Evolutionary conservation across 2,797 vertebrate species (phyloP).

Genomic region (Masticophis lateralis): DNA sequence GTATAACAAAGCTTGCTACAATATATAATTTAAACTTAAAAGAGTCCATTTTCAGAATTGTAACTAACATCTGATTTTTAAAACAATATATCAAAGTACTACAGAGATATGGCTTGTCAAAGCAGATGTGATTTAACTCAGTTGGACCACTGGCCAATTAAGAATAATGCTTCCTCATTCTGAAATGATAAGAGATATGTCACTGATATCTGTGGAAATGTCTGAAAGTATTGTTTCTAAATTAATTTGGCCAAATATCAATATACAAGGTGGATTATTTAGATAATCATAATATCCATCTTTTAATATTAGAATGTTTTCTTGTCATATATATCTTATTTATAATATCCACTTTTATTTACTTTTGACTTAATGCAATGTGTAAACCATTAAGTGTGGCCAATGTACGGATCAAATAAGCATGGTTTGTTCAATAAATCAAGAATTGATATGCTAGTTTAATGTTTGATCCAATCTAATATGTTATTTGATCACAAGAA

Average conservation of each 20-base stretch:
- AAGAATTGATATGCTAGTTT: not conserved
- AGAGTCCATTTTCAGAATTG: not conserved
- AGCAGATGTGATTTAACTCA: not conserved
- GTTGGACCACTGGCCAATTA: not conserved
- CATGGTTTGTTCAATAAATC: not conserved
- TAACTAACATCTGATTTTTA: not conserved
- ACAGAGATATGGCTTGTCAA: not conserved
- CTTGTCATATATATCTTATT: not conserved
- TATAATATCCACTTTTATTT: not conserved
- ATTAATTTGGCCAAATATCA: not conserved
- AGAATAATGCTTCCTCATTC: not conserved
- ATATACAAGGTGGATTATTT: slow-evolving; percentile 1
- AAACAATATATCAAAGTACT: not conserved
- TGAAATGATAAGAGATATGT: not conserved
- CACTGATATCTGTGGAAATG: not conserved
- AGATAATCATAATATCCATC: not conserved
- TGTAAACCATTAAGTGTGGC: not conserved
- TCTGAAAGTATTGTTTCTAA: slow-evolving; percentile 14
- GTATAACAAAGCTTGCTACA: not conserved
- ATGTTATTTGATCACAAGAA: not conserved
- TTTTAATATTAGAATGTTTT: not conserved
- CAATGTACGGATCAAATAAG: not conserved
- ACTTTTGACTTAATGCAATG: not conserved
- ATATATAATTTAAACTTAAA: not conserved
- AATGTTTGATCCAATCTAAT: not conserved